Percentiles rank a stretch among this genome's conserved stretches.
phyloP scores from a whole-genome alignment of 2,888 invertebrate species.

The Isoperla grammatica region DNA sequence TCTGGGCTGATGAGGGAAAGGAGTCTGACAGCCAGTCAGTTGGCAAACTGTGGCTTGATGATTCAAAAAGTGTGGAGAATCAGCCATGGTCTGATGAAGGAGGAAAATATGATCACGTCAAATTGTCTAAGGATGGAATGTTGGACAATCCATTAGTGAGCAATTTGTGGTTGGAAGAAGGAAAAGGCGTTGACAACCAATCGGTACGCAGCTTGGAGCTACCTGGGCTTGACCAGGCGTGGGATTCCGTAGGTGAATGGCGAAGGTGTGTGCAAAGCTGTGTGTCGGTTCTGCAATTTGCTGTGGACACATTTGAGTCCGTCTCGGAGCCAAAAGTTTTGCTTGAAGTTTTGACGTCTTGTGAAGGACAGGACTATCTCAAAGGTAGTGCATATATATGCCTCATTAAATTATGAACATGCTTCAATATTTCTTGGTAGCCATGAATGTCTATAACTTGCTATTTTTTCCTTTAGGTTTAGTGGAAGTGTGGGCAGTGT shows the following conservation, averaged over 20 bases:
- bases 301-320: slow-evolving; percentile 49
- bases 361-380: slow-evolving; percentile 50
- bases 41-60: slow-evolving; percentile 40
- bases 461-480: slow-evolving; percentile 39
- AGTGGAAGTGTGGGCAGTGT: slow-evolving; percentile 46
- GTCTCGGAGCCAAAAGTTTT: slow-evolving; percentile 49
- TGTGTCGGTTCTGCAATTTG: slow-evolving; percentile 47
- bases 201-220: slow-evolving; percentile 43
- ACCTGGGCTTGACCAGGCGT: slow-evolving; percentile 35
- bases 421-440: neutral
- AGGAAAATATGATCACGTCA: neutral
- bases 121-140: neutral
- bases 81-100: neutral
- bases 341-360: slow-evolving; percentile 49
- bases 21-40: slow-evolving; percentile 39
- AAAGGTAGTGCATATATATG: slow-evolving; percentile 41
- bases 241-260: slow-evolving; percentile 40
- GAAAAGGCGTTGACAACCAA: slow-evolving; percentile 36
- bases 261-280: slow-evolving; percentile 47
- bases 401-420: neutral
- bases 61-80: neutral
- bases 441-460: neutral
- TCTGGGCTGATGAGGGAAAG: slow-evolving; percentile 21
- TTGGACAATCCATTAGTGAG: slow-evolving; percentile 16
- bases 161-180: slow-evolving; percentile 6